Base-by-base conservation (phyloP, 2,113 vertebrate genomes). In the Ictalurus punctatus region DNA sequence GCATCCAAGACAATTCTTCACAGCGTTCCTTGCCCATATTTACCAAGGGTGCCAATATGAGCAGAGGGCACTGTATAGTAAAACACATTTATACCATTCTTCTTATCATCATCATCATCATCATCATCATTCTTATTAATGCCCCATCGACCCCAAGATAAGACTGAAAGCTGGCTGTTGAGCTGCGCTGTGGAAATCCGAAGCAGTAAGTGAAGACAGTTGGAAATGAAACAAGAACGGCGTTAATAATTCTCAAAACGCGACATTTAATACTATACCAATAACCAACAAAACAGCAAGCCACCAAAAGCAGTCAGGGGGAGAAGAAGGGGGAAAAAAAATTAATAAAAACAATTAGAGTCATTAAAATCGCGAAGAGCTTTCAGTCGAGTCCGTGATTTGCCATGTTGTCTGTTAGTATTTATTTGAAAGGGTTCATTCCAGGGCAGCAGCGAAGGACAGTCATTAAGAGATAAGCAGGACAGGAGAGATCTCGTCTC, bases 341-440 rank as follows among this genome's bases (percentile, higher is more conserved):
- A 89, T 10, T 30, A 82, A 81, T 6, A 83, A 30, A 59, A 59
- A 59, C 23, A 21, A 21, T 6, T 6, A 88, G 52, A 82, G 89
- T 93, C 92, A 94, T 63, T 58, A 37, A 93, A 48, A 21, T 81
- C 89, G 91, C 88, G 87, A 89, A 71, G 63, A 23, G 63, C 89
- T 91, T 93, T 83, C 87, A 78, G 81, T 90, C 63, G 78, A 86
- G 86, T 89, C 89, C 17, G 84, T 74, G 59, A 87, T 92, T 93
- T 91, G 93, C 73, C 90, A 82, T 81, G 89, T 91, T 85, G 86
- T 92, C 65, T 86, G 95, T 96, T 96, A 95, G 94, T 95, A 88
- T 92, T 81, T 83, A 92, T 92, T 84, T 79, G 92, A 84, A 90
- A 89, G 90, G 92, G 86, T 87, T 85, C 86, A 94, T 91, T 90